Evolutionary conservation across 1,140 invertebrate species (phyloP).

Genomic region (Mactra quadrangularis): DNA sequence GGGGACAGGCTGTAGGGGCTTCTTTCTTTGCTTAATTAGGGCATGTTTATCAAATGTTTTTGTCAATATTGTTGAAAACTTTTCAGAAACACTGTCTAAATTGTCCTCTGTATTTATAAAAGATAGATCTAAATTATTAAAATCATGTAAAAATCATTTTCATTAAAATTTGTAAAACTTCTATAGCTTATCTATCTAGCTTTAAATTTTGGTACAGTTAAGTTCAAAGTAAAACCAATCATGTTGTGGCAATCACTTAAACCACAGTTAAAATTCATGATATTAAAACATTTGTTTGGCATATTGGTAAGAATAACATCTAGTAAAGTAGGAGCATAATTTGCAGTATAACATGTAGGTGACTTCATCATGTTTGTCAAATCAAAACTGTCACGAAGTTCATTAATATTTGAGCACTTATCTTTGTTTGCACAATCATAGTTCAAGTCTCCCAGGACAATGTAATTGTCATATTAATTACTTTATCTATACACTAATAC

Average conservation of each 20-base stretch:
- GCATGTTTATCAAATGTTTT: conserved; percentile 31
- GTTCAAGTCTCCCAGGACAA: conserved; percentile 20
- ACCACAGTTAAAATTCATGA: conserved; percentile 31
- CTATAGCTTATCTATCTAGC: conserved; percentile 28
- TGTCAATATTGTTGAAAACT: conserved; percentile 25
- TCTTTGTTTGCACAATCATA: not conserved
- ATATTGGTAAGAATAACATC: conserved; percentile 36
- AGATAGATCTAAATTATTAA: conserved; percentile 5
- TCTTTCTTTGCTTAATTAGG: conserved; percentile 15
- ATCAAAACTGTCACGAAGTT: conserved; percentile 37
- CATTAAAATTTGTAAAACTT: conserved; percentile 40
- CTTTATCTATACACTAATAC: conserved; percentile 12
- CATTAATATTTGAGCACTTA: conserved; percentile 3
- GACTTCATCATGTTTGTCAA: conserved; percentile 15
- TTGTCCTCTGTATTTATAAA: not conserved
- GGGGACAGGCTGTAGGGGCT: conserved; percentile 32
- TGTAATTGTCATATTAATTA: conserved; percentile 18
- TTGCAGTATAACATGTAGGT: not conserved
- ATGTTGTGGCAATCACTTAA: conserved; percentile 38
- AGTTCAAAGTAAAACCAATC: conserved; percentile 34
- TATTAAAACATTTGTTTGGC: not conserved
- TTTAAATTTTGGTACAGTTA: conserved; percentile 24
- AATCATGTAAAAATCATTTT: not conserved
- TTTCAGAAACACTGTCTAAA: not conserved
- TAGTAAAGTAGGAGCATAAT: conserved; percentile 1